Base-by-base conservation (phyloP, 2,113 vertebrate species). In the Clarias macrocephalus region DNA sequence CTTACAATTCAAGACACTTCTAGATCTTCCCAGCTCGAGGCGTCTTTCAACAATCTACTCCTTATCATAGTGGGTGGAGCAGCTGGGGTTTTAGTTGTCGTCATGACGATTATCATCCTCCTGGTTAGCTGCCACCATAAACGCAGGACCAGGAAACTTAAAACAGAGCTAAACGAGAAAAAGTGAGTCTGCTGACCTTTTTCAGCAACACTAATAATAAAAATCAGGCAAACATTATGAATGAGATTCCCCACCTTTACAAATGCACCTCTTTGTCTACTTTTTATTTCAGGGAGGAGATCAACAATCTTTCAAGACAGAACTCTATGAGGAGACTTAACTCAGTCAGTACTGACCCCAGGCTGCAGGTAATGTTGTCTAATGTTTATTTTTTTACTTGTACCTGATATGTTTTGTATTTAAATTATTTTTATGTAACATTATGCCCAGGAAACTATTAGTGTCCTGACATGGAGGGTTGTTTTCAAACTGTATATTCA, bases 291-390 rank as follows among this genome's bases (percentile, higher is more conserved):
- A 98, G 97, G 5, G 96, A 97, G 76, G 96, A 98, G 92, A 95
- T 97, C 80, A 93, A 94, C 90, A 96, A 91, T 4, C 87, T 98
- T 65, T 97, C 97, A 3, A 91, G 97, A 88, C 96, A 98, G 86
- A 92, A 94, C 30, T 98, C 97, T 19, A 94, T 97, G 88, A 95
- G 96, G 33, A 96, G 97, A 85, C 91, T 98, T 18, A 96, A 97
- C 93, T 98, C 97, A 23, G 91, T 95, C 59, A 94, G 93, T 92
- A 84, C 94, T 0, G 96, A 97, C 82, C 94, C 94, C 16, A 94
- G 95, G 92, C 90, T 83, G 13, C 96, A 94, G 96, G 97, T 97
- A 91, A 48, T 1, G 1, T n/a, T 54, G 23, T 52, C 73, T 54
- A 76, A 76, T 2, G 2, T 76, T 9, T 23, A 25, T 16, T 48